phyloP scores from a whole-genome alignment of 2,888 invertebrate genomes.

The Cryptocheilus praepositus region DNA sequence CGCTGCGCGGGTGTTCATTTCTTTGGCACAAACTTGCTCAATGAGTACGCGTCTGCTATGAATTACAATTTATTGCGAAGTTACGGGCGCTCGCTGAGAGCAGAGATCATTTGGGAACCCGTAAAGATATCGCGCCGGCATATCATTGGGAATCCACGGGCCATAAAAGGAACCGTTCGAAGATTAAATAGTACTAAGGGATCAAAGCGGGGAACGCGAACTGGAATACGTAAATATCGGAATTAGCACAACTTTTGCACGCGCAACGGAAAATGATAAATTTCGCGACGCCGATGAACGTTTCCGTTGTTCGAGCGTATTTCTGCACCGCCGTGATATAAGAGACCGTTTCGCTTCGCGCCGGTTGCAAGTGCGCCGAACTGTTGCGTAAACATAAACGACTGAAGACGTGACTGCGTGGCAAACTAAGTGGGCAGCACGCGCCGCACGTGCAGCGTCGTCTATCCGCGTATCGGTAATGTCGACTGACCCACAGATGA shows the following conservation, averaged over 20 bases:
- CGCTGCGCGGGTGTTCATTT: too few relatives aligned
- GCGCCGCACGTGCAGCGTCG: conserved; percentile 60
- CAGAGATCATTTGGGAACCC: too few relatives aligned
- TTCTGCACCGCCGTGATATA: conserved; percentile 45
- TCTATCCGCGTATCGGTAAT: conserved; percentile 25
- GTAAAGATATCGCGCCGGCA: too few relatives aligned
- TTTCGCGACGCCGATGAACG: background rate
- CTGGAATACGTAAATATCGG: too few relatives aligned
- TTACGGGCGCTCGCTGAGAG: too few relatives aligned
- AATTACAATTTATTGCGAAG: too few relatives aligned
- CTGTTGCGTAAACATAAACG: conserved; percentile 60
- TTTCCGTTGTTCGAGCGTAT: background rate
- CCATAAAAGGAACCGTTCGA: too few relatives aligned
- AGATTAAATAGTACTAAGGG: too few relatives aligned
- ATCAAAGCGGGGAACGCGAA: too few relatives aligned
- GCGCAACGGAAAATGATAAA: background rate
- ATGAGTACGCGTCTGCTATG: too few relatives aligned
- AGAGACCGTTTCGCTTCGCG: conserved; percentile 53
- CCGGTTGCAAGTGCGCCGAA: conserved; percentile 50
- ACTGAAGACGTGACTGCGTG: conserved; percentile 67
- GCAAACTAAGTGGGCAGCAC: conserved; percentile 61
- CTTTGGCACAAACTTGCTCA: too few relatives aligned
- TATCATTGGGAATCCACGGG: too few relatives aligned
- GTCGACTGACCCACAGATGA: conserved; percentile 55
- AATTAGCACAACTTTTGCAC: background rate